phyloP scores from a whole-genome alignment of 2,797 vertebrate genomes.

The Hafferia zeledoni region DNA sequence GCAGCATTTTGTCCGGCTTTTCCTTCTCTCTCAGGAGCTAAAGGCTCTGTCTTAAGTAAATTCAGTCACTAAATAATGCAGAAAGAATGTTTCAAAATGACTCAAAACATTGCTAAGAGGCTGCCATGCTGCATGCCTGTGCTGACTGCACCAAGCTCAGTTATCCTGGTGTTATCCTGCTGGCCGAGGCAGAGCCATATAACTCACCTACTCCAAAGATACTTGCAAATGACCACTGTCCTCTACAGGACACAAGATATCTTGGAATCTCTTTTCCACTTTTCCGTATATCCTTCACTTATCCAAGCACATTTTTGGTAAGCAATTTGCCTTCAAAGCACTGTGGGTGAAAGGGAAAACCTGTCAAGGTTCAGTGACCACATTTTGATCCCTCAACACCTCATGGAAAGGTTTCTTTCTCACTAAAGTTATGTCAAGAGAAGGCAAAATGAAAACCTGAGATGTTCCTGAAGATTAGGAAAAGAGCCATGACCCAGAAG shows the following conservation, averaged over 20 bases:
- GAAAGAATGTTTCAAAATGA: background rate
- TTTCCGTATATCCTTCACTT: background rate
- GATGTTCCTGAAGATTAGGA: background rate
- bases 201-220: background rate
- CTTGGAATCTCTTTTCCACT: background rate
- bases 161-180: background rate
- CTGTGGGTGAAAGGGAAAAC: conserved; percentile 38
- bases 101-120: background rate
- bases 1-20: rapidly evolving
- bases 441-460: conserved; percentile 1
- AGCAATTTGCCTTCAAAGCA: conserved; percentile 40
- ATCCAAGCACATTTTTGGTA: background rate
- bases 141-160: background rate
- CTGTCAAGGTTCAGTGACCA: conserved; percentile 36
- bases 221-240: conserved; percentile 14
- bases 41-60: conserved; percentile 37
- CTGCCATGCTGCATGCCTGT: background rate
- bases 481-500: background rate
- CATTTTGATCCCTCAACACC: background rate
- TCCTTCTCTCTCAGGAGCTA: conserved; percentile 3
- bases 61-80: conserved; percentile 52
- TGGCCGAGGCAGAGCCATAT: background rate
- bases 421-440: background rate
- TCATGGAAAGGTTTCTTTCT: conserved; percentile 21
- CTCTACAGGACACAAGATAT: background rate